Evolutionary conservation across 2,113 vertebrate genomes (phyloP).

Genomic region (Mesoclemmys tuberculata): DNA sequence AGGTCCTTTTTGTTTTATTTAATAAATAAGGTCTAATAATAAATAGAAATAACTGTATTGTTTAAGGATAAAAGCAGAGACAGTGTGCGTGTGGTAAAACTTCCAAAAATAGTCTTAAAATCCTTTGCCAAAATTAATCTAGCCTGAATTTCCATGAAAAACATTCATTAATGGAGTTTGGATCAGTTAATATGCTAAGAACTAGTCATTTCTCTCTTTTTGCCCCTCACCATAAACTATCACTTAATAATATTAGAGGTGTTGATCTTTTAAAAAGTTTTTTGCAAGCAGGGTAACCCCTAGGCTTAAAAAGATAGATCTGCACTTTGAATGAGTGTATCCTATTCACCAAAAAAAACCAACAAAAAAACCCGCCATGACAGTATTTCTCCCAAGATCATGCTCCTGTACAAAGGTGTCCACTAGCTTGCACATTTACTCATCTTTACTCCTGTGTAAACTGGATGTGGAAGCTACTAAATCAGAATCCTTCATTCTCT

Average conservation of each 20-base stretch:
- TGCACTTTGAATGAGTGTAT: background rate
- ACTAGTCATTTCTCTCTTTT: slow-evolving; percentile 30
- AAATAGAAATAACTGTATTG: slow-evolving; percentile 61
- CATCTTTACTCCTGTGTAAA: accelerated
- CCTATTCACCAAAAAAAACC: background rate
- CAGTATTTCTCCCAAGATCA: background rate
- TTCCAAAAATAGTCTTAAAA: slow-evolving; percentile 69
- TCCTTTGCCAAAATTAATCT: slow-evolving; percentile 55
- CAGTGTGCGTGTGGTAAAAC: slow-evolving; percentile 49
- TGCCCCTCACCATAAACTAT: slow-evolving; percentile 18
- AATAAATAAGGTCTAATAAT: slow-evolving; percentile 31
- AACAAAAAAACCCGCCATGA: background rate
- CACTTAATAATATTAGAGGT: background rate
- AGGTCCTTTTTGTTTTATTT: slow-evolving; percentile 13
- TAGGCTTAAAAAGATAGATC: background rate
- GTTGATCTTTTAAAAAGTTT: background rate
- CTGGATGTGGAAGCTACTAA: background rate
- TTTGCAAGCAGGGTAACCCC: background rate
- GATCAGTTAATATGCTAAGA: slow-evolving; percentile 45
- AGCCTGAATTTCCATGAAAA: slow-evolving; percentile 59
- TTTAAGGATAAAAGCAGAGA: slow-evolving; percentile 66
- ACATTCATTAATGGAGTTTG: slow-evolving; percentile 49
- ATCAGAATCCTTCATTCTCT: background rate
- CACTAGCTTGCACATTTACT: accelerated
- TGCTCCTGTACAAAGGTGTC: background rate